Base-by-base conservation (phyloP, 1,140 invertebrate genomes). In the Campodea augens region DNA sequence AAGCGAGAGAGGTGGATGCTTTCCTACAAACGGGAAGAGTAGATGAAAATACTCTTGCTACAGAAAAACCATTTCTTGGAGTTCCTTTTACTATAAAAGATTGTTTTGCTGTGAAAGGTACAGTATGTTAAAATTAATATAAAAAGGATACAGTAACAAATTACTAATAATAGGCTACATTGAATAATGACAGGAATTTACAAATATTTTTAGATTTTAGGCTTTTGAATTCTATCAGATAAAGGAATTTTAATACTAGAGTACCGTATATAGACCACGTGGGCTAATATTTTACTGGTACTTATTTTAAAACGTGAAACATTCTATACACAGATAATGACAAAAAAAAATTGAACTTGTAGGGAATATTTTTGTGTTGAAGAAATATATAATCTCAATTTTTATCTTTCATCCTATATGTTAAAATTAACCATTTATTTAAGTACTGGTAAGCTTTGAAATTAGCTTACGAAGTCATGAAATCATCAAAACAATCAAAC, bases 21-120 rank as follows among this genome's bases (percentile, higher is more conserved):
- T 61, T 72, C 27, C 68, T 89, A 19, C 61, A 65, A 45, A 65
- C 59, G 18, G 51, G 58, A 55, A 27, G 58, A 57, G 65, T 63
- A 41, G 60, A 60, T 13, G 54, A 61, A 2, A 61, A 68, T 2
- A 51, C 68, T 29, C 50, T 76, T 0, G 54, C 62, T 37, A 55
- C 60, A 2, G 70, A 72, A 43, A 69, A 64, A 50, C 81, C 81
- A 0, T 59, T 86, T 20, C 61, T 80, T n/a, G 81, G 81, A 21
- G 74, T 91, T 18, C 87, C 87, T 2, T 88, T 91, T 56, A 87
- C 83, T 1, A 71, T 80, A 0, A 86, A 86, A 55, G 80, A 83
- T 54, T 73, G 72, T 36, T 77, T 75, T 48, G 63, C 65, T 7
- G 58, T 82, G 0, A 68, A 70, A 65, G 78, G 78, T 77, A 55